phyloP scores from a whole-genome alignment of 2,113 vertebrate genomes.

The Pipra filicauda region DNA sequence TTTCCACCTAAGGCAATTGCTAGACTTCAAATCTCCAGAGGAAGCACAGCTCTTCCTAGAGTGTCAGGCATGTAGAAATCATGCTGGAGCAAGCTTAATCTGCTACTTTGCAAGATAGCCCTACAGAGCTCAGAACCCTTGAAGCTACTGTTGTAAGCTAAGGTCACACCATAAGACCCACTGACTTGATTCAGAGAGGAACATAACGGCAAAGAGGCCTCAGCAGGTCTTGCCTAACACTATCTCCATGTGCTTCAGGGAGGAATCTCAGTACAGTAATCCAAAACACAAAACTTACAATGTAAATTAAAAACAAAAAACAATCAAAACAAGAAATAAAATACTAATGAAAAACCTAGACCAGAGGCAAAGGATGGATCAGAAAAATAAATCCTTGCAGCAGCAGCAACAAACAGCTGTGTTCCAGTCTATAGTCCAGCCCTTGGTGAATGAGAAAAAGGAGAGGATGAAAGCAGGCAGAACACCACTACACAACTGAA shows the following conservation, averaged over 20 bases:
- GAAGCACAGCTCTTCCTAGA: background rate
- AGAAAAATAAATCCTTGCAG: background rate
- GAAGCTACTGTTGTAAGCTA: background rate
- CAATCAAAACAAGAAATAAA: background rate
- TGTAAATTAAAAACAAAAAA: background rate
- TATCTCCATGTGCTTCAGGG: background rate
- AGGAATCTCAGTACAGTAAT: background rate
- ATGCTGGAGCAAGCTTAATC: background rate
- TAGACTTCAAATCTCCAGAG: background rate
- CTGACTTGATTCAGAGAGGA: background rate
- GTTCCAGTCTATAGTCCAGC: background rate
- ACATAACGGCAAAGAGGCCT: background rate
- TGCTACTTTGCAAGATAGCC: background rate
- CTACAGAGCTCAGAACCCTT: background rate
- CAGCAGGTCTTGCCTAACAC: background rate
- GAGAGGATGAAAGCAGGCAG: background rate
- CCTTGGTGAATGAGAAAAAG: background rate
- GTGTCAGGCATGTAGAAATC: background rate
- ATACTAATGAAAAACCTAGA: background rate
- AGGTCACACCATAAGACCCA: background rate
- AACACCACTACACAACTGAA: background rate
- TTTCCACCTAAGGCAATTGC: background rate
- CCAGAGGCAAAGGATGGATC: background rate
- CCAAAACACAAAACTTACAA: background rate
- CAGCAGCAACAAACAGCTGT: background rate